phyloP scores from a whole-genome alignment of 2,113 vertebrate species.

The Microcebus jonahi region DNA sequence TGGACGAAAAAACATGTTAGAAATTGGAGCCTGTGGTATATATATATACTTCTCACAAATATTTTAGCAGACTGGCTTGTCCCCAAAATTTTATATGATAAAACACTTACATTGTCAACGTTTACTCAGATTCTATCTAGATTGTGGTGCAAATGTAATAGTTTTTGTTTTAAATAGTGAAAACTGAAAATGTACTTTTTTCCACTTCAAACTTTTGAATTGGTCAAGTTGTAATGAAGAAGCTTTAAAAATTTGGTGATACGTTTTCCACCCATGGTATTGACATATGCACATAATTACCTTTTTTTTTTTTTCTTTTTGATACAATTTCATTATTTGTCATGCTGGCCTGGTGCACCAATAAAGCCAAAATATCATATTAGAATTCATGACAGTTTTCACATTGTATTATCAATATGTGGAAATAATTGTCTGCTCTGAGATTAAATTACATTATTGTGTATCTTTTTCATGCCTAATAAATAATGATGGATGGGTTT shows the following conservation, averaged over 20 bases:
- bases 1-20: slow-evolving; percentile 43
- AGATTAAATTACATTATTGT: slow-evolving; percentile 99
- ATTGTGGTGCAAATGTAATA: neutral
- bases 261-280: slow-evolving; percentile 82
- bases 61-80: slow-evolving; percentile 70
- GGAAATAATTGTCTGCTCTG: slow-evolving; percentile 99
- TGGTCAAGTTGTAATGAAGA: slow-evolving; percentile 54
- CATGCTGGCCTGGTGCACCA: slow-evolving; percentile 95
- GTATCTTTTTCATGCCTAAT: slow-evolving; percentile 99
- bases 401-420: slow-evolving; percentile 99
- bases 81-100: slow-evolving; percentile 66
- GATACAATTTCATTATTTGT: slow-evolving; percentile 99
- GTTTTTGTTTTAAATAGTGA: slow-evolving; percentile 46
- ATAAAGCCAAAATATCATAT: slow-evolving; percentile 99
- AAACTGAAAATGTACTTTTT: slow-evolving; percentile 52
- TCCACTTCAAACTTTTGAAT: slow-evolving; percentile 63
- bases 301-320: slow-evolving; percentile 88
- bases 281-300: slow-evolving; percentile 97
- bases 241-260: slow-evolving; percentile 82
- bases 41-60: slow-evolving; percentile 59
- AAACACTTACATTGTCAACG: neutral
- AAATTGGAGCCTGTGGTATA: slow-evolving; percentile 51
- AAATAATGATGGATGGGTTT: slow-evolving; percentile 99
- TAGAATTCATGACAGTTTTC: slow-evolving; percentile 99
- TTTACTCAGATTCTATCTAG: slow-evolving; percentile 47